Evolutionary conservation across 2,113 vertebrate species (phyloP).

Genomic region (Struthidea cinerea): DNA sequence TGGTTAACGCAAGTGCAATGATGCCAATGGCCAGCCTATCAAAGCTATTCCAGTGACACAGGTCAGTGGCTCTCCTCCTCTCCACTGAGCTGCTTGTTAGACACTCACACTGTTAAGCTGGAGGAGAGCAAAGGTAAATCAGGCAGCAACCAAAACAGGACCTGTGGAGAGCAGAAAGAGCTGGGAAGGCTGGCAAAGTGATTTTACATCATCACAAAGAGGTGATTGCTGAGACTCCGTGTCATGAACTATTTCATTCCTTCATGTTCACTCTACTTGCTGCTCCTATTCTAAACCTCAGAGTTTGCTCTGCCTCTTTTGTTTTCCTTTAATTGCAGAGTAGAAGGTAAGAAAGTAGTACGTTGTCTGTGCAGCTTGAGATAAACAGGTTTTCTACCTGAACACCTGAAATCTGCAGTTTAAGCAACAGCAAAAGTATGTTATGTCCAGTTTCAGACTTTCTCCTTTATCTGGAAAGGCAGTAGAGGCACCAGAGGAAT

Average conservation of each 20-base stretch:
- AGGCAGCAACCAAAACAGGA: neutral
- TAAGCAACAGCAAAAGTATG: neutral
- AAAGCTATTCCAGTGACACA: neutral
- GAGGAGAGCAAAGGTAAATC: neutral
- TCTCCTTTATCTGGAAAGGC: neutral
- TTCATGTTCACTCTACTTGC: neutral
- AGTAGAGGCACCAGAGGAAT: neutral
- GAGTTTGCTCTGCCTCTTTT: neutral
- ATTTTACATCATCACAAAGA: neutral
- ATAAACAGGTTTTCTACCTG: neutral
- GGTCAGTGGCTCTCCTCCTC: neutral
- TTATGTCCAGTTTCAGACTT: neutral
- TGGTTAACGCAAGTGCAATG: neutral
- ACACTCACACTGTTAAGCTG: neutral
- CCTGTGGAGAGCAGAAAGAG: neutral
- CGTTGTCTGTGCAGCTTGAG: neutral
- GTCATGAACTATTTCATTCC: neutral
- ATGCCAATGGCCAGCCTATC: neutral
- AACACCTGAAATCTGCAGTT: neutral
- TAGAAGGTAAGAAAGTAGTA: neutral
- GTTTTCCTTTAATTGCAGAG: neutral
- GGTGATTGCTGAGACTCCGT: neutral
- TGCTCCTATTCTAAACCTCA: neutral
- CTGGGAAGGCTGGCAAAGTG: neutral
- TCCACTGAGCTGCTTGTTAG: neutral